Conservation (phyloP, 2,797 vertebrate genomes). For the Numenius phaeopus region DNA sequence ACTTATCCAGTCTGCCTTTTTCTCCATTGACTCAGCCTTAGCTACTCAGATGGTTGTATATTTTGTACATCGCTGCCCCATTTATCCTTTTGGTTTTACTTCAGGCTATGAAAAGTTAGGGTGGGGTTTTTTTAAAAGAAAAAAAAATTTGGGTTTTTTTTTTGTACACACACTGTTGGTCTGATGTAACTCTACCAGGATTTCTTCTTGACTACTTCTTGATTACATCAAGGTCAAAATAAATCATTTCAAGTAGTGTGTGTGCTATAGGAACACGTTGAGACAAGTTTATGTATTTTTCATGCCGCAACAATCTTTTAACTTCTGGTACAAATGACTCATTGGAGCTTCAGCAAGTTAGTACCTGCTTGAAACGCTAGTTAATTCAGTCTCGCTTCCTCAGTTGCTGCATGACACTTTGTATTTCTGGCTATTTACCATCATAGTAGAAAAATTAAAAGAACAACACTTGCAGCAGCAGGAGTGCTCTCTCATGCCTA, state of each 20-base stretch:
- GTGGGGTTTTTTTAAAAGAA: not conserved
- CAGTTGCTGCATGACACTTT: not conserved
- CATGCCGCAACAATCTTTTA: not conserved
- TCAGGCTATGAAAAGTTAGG: not conserved
- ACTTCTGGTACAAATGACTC: not conserved
- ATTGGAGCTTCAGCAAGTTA: not conserved
- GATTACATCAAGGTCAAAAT: not conserved
- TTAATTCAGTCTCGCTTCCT: not conserved
- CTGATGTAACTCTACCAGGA: not conserved
- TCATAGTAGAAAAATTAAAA: not conserved
- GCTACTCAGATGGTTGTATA: not conserved
- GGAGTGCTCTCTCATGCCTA: not conserved
- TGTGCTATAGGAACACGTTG: not conserved
- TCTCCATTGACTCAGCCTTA: not conserved
- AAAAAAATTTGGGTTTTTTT: fast-evolving
- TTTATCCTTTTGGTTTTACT: not conserved
- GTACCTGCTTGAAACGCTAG: not conserved
- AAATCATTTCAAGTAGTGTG: not conserved
- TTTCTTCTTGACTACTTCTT: not conserved
- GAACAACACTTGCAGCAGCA: fast-evolving
- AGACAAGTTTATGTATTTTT: not conserved
- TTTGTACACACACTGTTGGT: not conserved
- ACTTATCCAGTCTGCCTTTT: not conserved
- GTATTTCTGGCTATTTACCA: not conserved
- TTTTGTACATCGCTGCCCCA: not conserved